phyloP scores from a whole-genome alignment of 92 coral and sea anemone species.

The Parazoanthus darwini region DNA sequence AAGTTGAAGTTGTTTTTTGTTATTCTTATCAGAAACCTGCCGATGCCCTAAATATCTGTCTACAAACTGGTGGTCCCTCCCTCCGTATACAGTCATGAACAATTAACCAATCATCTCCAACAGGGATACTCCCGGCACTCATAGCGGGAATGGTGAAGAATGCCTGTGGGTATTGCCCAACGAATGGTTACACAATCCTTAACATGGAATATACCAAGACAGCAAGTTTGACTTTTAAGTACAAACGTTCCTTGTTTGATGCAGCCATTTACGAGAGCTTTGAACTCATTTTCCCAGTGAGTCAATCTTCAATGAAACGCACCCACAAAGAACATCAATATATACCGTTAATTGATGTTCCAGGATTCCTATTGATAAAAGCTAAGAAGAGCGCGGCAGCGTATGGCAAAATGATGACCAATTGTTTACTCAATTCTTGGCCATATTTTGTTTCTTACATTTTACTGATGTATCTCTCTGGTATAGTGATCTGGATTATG shows the following conservation, averaged over 20 bases:
- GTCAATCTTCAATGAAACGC: background rate
- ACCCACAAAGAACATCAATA: background rate
- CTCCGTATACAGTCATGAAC: conserved; percentile 54
- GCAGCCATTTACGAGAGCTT: background rate
- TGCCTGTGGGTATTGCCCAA: conserved; percentile 52
- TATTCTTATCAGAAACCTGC: conserved; percentile 61
- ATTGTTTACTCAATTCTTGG: conserved; percentile 54
- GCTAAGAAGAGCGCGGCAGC: conserved; percentile 33
- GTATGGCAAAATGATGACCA: conserved; percentile 49
- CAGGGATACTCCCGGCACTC: conserved; percentile 66
- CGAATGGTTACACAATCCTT: conserved; percentile 34
- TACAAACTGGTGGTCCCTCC: conserved; percentile 62
- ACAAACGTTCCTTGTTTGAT: background rate
- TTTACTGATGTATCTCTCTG: conserved; percentile 47
- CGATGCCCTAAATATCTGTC: conserved; percentile 63
- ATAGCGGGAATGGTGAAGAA: conserved; percentile 43
- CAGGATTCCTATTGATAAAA: conserved; percentile 40
- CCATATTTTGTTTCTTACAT: conserved; percentile 43
- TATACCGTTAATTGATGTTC: conserved; percentile 32
- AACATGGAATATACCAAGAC: conserved; percentile 18
- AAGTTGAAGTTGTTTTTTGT: background rate
- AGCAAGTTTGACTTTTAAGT: background rate
- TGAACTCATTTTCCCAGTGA: background rate
- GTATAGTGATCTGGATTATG: conserved; percentile 58
- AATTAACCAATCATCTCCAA: conserved; percentile 11